phyloP scores from a whole-genome alignment of 1,140 invertebrate genomes.

The Apocrypta bakeri region DNA sequence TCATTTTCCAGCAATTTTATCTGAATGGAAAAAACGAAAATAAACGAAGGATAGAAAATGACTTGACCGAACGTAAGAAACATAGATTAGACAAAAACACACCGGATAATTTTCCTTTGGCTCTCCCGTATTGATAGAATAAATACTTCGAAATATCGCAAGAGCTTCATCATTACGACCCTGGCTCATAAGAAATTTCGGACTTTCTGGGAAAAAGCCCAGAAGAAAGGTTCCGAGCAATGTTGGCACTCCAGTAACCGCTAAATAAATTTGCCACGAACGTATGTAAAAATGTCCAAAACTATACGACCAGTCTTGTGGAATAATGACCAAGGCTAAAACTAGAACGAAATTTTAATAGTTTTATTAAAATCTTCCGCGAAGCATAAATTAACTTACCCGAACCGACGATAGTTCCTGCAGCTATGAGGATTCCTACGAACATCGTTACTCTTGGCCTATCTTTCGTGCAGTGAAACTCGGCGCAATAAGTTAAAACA shows the following conservation, averaged over 20 bases:
- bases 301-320: slow-evolving; percentile 65
- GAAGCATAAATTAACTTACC: slow-evolving; percentile 52
- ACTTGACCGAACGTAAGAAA: too few species aligned
- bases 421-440: slow-evolving; percentile 72
- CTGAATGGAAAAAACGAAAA: slow-evolving; percentile 38
- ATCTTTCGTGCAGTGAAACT: slow-evolving; percentile 79
- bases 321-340: slow-evolving; percentile 75
- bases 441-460: slow-evolving; percentile 79
- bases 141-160: slow-evolving; percentile 77
- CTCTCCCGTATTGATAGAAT: slow-evolving; percentile 78
- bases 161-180: slow-evolving; percentile 82
- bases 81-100: slow-evolving; percentile 19
- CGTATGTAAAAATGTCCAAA: slow-evolving; percentile 65
- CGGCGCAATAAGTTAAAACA: slow-evolving; percentile 81
- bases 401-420: slow-evolving; percentile 64
- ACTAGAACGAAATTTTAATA: slow-evolving; percentile 58
- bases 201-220: slow-evolving; percentile 85
- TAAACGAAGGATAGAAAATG: too few species aligned
- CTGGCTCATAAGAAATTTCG: slow-evolving; percentile 86
- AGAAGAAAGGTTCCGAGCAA: slow-evolving; percentile 78
- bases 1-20: slow-evolving; percentile 67
- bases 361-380: too few species aligned
- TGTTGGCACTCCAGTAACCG: slow-evolving; percentile 79
- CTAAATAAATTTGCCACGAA: slow-evolving; percentile 87
- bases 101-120: slow-evolving; percentile 80